Conservation (phyloP, 2,888 invertebrate genomes). For the Hyalella azteca region DNA sequence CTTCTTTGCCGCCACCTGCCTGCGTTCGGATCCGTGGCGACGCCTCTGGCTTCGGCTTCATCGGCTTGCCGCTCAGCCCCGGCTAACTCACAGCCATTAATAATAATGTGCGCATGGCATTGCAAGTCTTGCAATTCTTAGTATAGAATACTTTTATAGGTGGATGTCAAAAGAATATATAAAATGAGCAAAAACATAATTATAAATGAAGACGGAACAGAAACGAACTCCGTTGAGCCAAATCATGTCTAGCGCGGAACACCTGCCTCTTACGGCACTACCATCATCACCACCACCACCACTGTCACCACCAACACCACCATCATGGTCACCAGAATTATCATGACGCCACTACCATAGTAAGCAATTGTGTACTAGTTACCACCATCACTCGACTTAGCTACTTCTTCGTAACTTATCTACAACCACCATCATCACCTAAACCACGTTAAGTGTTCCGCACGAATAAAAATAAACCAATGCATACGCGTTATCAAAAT, state of each 20-base stretch:
- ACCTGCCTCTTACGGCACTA: not conserved
- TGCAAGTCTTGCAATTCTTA: too few species aligned
- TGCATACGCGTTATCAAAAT: too few species aligned
- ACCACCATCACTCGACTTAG: not conserved
- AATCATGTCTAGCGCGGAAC: not conserved
- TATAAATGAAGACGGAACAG: not conserved
- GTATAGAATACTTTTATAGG: too few species aligned
- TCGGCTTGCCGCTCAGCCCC: not conserved
- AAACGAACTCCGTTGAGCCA: not conserved
- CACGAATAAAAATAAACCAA: too few species aligned
- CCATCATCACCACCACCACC: not conserved
- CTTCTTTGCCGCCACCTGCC: conserved; percentile 38
- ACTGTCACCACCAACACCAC: not conserved
- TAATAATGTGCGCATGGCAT: not conserved
- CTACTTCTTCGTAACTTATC: not conserved
- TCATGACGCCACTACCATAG: too few species aligned
- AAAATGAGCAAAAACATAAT: not conserved
- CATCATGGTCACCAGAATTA: too few species aligned
- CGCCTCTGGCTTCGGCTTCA: conserved; percentile 25
- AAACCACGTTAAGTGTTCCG: not conserved
- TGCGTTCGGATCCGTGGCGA: not conserved
- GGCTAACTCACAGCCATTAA: not conserved
- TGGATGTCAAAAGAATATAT: too few species aligned
- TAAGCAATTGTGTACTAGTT: too few species aligned
- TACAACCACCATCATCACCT: not conserved